Conservation (phyloP, 2,113 vertebrate species). For the Oncorhynchus tshawytscha region DNA sequence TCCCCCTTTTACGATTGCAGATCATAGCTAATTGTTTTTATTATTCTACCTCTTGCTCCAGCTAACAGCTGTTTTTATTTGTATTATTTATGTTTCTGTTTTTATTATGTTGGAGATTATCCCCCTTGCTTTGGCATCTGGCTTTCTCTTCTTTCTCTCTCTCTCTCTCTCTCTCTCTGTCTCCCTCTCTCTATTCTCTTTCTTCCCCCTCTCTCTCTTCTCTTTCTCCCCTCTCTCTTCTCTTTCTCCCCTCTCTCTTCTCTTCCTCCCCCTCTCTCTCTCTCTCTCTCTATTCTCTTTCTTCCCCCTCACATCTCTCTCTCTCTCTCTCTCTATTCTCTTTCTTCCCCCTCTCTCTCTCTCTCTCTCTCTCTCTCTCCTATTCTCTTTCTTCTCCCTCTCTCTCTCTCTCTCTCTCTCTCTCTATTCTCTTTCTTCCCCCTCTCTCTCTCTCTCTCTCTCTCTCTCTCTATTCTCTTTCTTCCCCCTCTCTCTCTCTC, state of each 20-base stretch:
- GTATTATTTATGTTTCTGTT: not conserved
- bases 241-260: too few relatives aligned
- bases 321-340: not conserved
- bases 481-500: too few relatives aligned
- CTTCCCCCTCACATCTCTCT: too few relatives aligned
- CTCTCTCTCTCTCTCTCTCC: slow-evolving; percentile 31
- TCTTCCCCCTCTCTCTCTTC: too few relatives aligned
- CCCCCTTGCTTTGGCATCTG: slow-evolving; percentile 66
- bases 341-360: slow-evolving; percentile 10
- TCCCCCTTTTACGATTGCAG: slow-evolving; percentile 19
- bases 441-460: too few relatives aligned
- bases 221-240: not conserved
- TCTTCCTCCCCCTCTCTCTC: too few relatives aligned
- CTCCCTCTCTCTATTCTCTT: too few relatives aligned
- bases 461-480: too few relatives aligned
- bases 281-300: too few relatives aligned
- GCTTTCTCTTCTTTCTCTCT: slow-evolving; percentile 28
- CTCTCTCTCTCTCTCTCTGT: too few relatives aligned
- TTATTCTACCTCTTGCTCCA: slow-evolving; percentile 43
- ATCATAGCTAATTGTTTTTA: slow-evolving; percentile 12
- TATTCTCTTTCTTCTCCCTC: slow-evolving; percentile 38
- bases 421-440: too few relatives aligned
- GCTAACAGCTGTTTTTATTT: not conserved
- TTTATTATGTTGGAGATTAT: slow-evolving; percentile 18
- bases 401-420: too few relatives aligned